Base-by-base conservation (phyloP, 1,140 invertebrate genomes). In the Brachionus plicatilis region DNA sequence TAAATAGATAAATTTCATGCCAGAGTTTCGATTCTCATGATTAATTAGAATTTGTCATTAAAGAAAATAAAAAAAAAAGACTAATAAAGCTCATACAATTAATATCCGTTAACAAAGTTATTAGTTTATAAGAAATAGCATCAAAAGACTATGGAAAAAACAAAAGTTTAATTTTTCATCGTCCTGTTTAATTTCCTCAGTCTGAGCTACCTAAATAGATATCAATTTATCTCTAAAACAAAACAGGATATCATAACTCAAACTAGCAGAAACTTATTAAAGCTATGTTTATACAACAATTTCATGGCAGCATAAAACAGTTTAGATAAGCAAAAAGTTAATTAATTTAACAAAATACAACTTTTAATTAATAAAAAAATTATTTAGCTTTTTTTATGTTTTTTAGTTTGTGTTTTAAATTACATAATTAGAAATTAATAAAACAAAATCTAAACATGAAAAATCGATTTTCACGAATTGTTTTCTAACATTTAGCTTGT, bases 1-100 rank as follows among this genome's bases (percentile, higher is more conserved):
- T 60, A 60, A 60, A n/a, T 27, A 20, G 53, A 60, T 60, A 60
- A 60, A 60, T 72, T 72, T 72, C 68, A 72, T 72, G 68, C 68
- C 14, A 41, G 68, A 72, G 12, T 72, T 72, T 72, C 33, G 33
- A n/a, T 68, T 68, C 66, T 33, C 7, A 72, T 72, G 68, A 72
- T 72, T 72, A 72, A 72, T 72, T 72, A 72, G 41, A 72, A 41
- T 72, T 72, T 72, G 33, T 72, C 68, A 72, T 72, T 43, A 33
- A 14, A 24, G 41, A 72, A 20, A 43, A 11, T 45, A 37, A 72
- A 72, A 68, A n/a, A 41, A 29, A 68, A 27, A 60, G 20, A 7
- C 14, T 53, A 53, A 53, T 1, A 17, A 60, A 60, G 27, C 33
- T 68, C 14, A 68, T 68, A 68, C 27, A 68, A 43, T 43, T n/a